Percentiles rank a stretch among this genome's conserved stretches.
Conservation (phyloP, 2,888 invertebrate species). For the Cistogaster globosa region DNA sequence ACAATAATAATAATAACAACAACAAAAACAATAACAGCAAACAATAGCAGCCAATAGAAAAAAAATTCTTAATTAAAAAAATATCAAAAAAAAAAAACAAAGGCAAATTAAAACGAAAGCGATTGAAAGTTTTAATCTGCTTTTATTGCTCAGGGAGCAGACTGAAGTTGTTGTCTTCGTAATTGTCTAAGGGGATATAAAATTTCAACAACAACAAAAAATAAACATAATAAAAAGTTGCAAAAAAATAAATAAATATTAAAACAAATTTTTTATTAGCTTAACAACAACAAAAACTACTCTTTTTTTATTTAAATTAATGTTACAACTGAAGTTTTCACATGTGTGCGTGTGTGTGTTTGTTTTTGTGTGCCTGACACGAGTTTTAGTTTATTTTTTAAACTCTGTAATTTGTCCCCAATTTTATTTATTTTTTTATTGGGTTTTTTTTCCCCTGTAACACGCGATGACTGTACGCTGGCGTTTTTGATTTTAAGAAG, state of each 20-base stretch:
- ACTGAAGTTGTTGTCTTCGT: constrained; percentile 10
- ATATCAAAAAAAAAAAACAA: background rate
- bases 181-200: background rate
- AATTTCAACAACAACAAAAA: background rate
- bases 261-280: no score
- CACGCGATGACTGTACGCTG: no score
- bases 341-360: no score
- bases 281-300: no score
- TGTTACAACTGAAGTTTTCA: no score
- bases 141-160: constrained; percentile 37
- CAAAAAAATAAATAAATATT: no score
- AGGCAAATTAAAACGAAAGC: background rate
- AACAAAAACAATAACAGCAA: background rate
- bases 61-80: constrained; percentile 26
- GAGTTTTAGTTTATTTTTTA: constrained; percentile 4
- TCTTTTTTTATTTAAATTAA: no score
- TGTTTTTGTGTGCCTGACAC: background rate
- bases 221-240: no score
- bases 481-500: no score
- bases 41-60: constrained; percentile 26
- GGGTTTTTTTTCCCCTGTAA: no score
- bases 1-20: constrained; percentile 23
- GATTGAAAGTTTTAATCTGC: constrained; percentile 36
- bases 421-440: background rate
- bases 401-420: background rate